Conservation (phyloP, 2,113 vertebrate genomes). For the Callipepla californica region DNA sequence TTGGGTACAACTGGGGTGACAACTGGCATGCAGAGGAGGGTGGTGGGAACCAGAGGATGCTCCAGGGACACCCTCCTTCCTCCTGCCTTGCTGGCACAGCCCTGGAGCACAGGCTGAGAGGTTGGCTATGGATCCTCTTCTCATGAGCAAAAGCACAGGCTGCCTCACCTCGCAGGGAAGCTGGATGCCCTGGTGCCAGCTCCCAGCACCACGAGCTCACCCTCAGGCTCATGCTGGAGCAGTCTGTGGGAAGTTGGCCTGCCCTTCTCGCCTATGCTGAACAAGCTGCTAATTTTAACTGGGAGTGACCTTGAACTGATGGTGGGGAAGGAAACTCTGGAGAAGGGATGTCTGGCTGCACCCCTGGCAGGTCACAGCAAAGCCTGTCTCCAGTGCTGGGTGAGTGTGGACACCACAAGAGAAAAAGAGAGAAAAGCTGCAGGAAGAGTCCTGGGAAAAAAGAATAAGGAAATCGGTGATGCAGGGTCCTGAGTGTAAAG, state of each 20-base stretch:
- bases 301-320: not conserved
- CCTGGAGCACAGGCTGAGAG: not conserved
- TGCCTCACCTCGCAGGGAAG: not conserved
- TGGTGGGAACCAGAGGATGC: not conserved
- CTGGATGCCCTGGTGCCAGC: not conserved
- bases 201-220: not conserved
- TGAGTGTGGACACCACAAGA: not conserved
- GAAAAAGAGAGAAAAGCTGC: not conserved
- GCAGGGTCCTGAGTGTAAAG: not conserved
- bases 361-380: not conserved
- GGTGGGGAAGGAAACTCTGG: not conserved
- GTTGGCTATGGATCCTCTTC: not conserved
- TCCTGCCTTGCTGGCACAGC: not conserved
- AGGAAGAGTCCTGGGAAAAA: not conserved
- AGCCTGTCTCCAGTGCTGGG: not conserved
- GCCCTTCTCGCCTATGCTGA: not conserved
- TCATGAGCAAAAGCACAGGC: rapidly evolving
- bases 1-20: not conserved
- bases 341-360: not conserved
- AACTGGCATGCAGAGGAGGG: not conserved
- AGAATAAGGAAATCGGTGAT: not conserved
- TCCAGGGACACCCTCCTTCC: not conserved
- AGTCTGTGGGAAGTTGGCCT: not conserved
- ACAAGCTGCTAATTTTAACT: conserved; percentile 34
- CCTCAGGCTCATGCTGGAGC: not conserved